Conservation (phyloP, 1,140 invertebrate genomes). For the Pseudomyrmex concolor region DNA sequence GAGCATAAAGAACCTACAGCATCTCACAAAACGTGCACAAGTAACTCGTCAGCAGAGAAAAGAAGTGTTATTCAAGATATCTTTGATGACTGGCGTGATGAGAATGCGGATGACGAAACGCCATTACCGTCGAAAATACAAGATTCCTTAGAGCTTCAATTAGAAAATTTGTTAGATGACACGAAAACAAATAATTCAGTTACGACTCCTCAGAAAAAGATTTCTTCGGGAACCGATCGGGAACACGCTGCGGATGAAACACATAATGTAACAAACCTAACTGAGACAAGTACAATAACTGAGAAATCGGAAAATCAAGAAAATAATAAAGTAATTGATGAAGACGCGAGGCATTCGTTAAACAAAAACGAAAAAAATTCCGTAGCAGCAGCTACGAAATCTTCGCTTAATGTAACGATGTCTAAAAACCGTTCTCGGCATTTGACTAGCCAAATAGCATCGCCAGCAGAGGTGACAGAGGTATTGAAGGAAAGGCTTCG, state of each 20-base stretch:
- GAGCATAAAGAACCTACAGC: background rate
- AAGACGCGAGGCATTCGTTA: background rate
- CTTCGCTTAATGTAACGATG: background rate
- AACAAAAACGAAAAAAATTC: slow-evolving; percentile 9
- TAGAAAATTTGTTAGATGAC: slow-evolving; percentile 82
- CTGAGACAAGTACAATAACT: background rate
- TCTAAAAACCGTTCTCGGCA: slow-evolving; percentile 68
- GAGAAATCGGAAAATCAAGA: slow-evolving; percentile 49
- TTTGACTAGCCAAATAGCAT: slow-evolving; percentile 81
- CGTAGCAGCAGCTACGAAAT: background rate
- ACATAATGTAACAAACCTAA: slow-evolving; percentile 29
- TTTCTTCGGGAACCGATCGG: slow-evolving; percentile 5
- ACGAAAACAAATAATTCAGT: slow-evolving; percentile 66
- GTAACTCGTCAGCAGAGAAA: slow-evolving; percentile 68
- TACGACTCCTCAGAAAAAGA: slow-evolving; percentile 65
- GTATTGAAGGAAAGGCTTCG: slow-evolving; percentile 81
- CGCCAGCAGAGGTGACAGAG: slow-evolving; percentile 81
- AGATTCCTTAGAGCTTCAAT: slow-evolving; percentile 81
- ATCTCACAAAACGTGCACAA: background rate
- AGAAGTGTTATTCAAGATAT: slow-evolving; percentile 83
- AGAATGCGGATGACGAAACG: slow-evolving; percentile 79
- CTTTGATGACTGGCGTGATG: slow-evolving; percentile 83
- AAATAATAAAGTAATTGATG: slow-evolving; percentile 16
- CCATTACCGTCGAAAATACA: slow-evolving; percentile 64
- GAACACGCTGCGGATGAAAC: background rate